Evolutionary conservation across 2,888 invertebrate genomes (phyloP).

Genomic region (Parasteatoda lunata): DNA sequence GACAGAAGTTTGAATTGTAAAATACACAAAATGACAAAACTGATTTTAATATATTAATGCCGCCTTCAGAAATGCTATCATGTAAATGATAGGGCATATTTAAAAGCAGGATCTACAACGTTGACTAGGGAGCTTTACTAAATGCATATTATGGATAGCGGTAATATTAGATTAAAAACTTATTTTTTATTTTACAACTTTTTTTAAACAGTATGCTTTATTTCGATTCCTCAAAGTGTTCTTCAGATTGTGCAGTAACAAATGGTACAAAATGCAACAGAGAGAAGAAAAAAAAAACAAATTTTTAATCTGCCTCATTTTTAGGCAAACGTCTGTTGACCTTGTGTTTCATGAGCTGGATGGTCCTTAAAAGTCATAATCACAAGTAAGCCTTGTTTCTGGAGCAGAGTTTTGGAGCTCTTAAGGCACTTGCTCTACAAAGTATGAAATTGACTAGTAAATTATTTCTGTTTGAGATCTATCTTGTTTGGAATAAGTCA

Average conservation of each 20-base stretch:
- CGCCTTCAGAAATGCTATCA: not conserved
- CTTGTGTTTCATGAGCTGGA: not conserved
- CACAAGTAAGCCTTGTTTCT: conserved; percentile 25
- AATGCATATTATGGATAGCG: conserved; percentile 44
- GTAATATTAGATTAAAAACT: not conserved
- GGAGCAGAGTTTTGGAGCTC: conserved; percentile 22
- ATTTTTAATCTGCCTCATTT: not conserved
- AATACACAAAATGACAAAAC: no score
- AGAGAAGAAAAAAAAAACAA: conserved; percentile 11
- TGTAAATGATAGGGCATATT: not conserved
- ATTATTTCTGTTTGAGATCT: conserved; percentile 64
- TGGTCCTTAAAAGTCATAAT: conserved; percentile 14
- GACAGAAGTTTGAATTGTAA: no score
- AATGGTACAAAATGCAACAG: conserved; percentile 56
- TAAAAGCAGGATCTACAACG: conserved; percentile 35
- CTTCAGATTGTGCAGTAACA: conserved; percentile 32
- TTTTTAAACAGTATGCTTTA: no score
- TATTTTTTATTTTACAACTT: no score
- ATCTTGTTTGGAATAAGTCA: conserved; percentile 51
- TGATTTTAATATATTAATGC: not conserved
- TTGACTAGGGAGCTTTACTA: conserved; percentile 54
- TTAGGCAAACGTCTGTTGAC: not conserved
- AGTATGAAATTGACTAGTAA: conserved; percentile 55
- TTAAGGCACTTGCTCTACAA: conserved; percentile 57
- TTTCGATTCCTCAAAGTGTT: not conserved